Base-by-base conservation (phyloP, 2,113 vertebrate genomes). In the Blennius ocellaris region DNA sequence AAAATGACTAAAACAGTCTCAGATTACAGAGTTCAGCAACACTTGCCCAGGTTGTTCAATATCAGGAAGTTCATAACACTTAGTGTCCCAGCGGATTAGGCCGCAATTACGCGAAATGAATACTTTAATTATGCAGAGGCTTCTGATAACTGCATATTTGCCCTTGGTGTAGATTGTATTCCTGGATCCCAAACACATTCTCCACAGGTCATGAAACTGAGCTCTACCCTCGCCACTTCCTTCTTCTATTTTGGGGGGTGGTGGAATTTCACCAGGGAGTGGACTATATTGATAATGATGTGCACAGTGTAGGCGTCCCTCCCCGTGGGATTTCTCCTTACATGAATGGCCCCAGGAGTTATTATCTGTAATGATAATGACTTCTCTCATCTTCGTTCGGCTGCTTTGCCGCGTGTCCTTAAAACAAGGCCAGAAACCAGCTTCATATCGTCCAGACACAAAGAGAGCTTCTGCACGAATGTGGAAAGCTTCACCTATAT, bases 31-130 rank as follows among this genome's bases (percentile, higher is more conserved):
- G 68, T 70, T 68, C 68, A 81, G 66, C 78, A 76, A 82, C 86
- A 81, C 84, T 85, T 74, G 17, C 61, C 52, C 70, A 77, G 81
- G 84, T 82, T 87, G 82, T 87, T 89, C 89, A 90, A 82, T 91
- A 93, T 90, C 88, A 90, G 90, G 88, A 93, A 89, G 84, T 91
- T 92, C 82, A 89, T 86, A 90, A 90, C 84, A 80, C 76, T 86
- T 47, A 53, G 70, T 71, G 83, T 92, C 90, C 91, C 89, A 79
- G 64, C 8, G 88, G 90, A 90, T 92, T 91, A 87, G 78, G 59
- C 61, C 65, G 86, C 92, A 94, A 94, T 93, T 92, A 92, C 87
- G 89, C 89, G 86, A 91, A 93, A 92, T 89, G 78, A 92, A 93
- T 91, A 93, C 90, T 86, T 90, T 92, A 92, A 93, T 94, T 94